Percentiles rank a stretch among this genome's conserved stretches.
These are phyloP conservation scores for Mugil cephalus DNA, from an alignment of 2,113 vertebrate genomes.

Conservation along the genomic window DNA sequence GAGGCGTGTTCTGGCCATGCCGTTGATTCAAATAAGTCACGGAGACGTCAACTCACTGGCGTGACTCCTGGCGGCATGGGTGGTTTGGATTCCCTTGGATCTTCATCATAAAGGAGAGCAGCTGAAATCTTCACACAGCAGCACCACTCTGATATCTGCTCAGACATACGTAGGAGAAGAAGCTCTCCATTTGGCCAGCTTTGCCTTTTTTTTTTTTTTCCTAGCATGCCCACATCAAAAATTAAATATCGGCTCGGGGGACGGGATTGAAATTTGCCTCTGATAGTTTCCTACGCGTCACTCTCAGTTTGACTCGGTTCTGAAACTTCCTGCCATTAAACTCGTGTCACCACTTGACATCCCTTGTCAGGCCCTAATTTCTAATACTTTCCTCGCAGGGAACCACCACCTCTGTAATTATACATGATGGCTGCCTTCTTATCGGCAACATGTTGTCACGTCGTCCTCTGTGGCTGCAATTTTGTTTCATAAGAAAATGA, in stretches of 20 bases:
- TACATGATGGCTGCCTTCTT: conserved; percentile 34
- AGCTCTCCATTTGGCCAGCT: background rate
- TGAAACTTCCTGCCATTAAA: conserved; percentile 13
- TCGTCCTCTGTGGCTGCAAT: conserved; percentile 20
- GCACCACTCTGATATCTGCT: background rate
- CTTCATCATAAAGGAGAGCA: conserved; percentile 18
- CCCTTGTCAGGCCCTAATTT: conserved; percentile 57
- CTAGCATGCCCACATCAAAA: background rate
- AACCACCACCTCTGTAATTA: conserved; percentile 57
- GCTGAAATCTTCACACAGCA: background rate
- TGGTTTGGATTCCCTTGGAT: conserved; percentile 16
- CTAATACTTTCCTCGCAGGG: conserved; percentile 21
- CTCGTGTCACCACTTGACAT: conserved; percentile 14
- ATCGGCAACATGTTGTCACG: conserved; percentile 37
- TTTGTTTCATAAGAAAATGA: conserved; percentile 32
- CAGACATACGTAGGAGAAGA: background rate
- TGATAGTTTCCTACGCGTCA: background rate
- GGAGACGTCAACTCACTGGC: background rate
- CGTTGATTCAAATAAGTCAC: conserved; percentile 27
- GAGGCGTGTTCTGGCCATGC: conserved; percentile 22
- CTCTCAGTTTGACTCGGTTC: conserved; percentile 24
- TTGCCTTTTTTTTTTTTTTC: background rate
- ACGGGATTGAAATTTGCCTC: conserved; percentile 5
- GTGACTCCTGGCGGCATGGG: background rate
- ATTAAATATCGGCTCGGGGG: conserved; percentile 1